Evolutionary conservation across 2,888 invertebrate genomes (phyloP).

Genomic region (Melanophora roralis): DNA sequence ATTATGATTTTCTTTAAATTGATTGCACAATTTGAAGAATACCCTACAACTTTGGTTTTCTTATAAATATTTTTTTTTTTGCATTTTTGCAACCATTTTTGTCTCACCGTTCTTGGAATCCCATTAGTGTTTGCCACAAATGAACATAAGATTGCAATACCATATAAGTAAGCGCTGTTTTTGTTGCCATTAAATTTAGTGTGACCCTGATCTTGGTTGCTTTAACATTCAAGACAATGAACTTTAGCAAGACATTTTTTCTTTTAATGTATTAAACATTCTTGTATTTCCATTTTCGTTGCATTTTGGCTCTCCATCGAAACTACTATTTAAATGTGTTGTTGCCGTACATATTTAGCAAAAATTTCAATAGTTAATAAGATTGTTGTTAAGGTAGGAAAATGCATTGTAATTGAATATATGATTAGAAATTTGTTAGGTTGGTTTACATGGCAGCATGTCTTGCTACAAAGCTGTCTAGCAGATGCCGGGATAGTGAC

Average conservation of each 20-base stretch:
- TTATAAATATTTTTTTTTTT: too few species aligned
- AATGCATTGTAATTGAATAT: too few species aligned
- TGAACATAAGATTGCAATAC: conserved; percentile 23
- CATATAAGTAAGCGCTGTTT: not conserved
- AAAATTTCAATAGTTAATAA: too few species aligned
- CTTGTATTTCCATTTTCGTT: not conserved
- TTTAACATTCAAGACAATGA: conserved; percentile 56
- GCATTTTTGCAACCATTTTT: too few species aligned
- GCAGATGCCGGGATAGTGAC: too few species aligned
- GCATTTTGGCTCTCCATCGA: not conserved
- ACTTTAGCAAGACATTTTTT: conserved; percentile 40
- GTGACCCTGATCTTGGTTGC: conserved; percentile 53
- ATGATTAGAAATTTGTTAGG: too few species aligned
- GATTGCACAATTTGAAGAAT: too few species aligned
- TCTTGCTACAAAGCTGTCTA: too few species aligned
- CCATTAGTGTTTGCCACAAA: conserved; percentile 24
- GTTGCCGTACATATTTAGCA: not conserved
- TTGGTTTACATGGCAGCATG: too few species aligned
- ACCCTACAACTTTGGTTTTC: too few species aligned
- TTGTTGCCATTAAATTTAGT: not conserved
- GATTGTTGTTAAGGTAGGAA: too few species aligned
- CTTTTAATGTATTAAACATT: conserved; percentile 14
- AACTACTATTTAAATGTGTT: not conserved
- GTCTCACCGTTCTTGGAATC: not conserved
- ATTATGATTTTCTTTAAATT: too few species aligned